Conservation (phyloP, 2,797 vertebrate species). For the Rallus crepitans region DNA sequence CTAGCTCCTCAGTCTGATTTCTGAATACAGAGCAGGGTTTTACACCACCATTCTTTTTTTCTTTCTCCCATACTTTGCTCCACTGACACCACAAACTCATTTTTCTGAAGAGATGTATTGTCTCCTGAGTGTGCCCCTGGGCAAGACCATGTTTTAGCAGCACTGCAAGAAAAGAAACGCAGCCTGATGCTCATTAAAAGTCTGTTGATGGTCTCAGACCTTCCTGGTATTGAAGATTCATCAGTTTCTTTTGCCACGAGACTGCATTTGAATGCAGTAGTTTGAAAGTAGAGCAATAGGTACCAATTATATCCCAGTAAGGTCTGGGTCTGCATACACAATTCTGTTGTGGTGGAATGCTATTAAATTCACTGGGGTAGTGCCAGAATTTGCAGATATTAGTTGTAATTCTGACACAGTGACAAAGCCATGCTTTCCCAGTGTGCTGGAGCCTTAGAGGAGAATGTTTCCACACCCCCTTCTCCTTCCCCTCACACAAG, state of each 20-base stretch:
- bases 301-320: constrained; percentile 16
- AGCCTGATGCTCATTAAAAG: constrained; percentile 4
- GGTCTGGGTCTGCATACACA: not conserved
- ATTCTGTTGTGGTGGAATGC: not conserved
- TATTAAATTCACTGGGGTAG: not conserved
- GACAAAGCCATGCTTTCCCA: not conserved
- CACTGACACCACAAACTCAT: not conserved
- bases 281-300: constrained; percentile 40
- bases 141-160: not conserved
- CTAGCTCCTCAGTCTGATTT: not conserved
- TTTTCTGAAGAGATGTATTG: not conserved
- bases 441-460: not conserved
- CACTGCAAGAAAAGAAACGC: not conserved
- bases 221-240: constrained; percentile 3
- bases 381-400: not conserved
- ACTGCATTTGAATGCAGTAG: not conserved
- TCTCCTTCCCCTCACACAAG: not conserved
- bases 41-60: not conserved
- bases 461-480: not conserved
- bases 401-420: not conserved
- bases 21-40: not conserved
- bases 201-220: not conserved
- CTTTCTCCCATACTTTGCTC: not conserved
- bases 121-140: not conserved
- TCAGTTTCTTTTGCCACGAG: not conserved